Evolutionary conservation across 2,797 vertebrate genomes (phyloP), one percentile per base, ranked within the genome.

Genomic region (Xerus rutilus): DNA sequence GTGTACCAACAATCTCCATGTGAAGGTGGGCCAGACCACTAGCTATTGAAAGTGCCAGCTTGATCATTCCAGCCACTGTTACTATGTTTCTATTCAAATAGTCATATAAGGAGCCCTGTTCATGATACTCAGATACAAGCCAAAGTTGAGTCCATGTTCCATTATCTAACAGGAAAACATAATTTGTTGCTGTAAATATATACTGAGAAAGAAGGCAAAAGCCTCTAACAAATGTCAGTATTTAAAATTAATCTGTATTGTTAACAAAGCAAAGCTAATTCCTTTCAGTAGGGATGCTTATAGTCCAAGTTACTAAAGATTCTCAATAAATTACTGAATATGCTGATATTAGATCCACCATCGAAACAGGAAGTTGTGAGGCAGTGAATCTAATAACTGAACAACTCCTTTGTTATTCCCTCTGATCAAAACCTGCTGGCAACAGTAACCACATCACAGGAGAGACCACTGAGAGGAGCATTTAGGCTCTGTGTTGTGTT

Each of bases 141-240:
- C 99, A 99, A 32, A 99, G 99, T 98, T 99, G 99, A 1, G 99
- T 99, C 99, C 99, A 99, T 0, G 99, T 99, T 76, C 99, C 99
- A 0, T 99, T 99, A 98, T 99, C 99, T 99, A 85, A 69, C 0
- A 93, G 0, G 70, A 90, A 85, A 95, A 97, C 92, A 6, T 49
- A 70, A 54, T 32, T 77, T 65, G 28, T 28, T 90, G 45, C 32
- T 84, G 6, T 78, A 92, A 88, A 82, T 72, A 20, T 65, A 93
- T 15, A 30, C 25, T 76, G 49, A 85, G 59, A 93, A 85, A 74
- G 32, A 87, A 94, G 28, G 14, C 20, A 74, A 94, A 52, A 70
- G 12, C 45, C 47, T 81, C 76, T 65, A 83, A 92, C 35, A 95
- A 86, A 47, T 23, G 32, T 74, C 14, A 43, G 39, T 77, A 30